Percentiles rank a stretch among this genome's conserved stretches.
phyloP scores from a whole-genome alignment of 2,888 invertebrate genomes.

The Anagyrus pseudococci region DNA sequence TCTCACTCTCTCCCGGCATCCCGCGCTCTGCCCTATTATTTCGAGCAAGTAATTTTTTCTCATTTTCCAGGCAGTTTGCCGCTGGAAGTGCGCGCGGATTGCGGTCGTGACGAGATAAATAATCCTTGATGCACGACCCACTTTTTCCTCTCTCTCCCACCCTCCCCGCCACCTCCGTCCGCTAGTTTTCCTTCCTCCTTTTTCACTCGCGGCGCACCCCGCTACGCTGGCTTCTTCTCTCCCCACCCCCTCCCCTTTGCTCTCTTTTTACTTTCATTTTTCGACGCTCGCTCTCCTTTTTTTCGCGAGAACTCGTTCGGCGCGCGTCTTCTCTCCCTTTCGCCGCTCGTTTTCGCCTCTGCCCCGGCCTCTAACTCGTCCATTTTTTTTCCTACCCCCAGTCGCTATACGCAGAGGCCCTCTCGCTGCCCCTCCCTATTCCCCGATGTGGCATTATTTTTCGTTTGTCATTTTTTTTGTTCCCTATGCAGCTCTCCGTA shows the following conservation, averaged over 20 bases:
- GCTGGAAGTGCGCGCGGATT: constrained; percentile 49
- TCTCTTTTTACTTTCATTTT: constrained; percentile 7
- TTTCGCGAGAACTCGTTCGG: constrained; percentile 27
- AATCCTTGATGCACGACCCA: constrained; percentile 41
- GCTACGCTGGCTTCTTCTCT: too few species aligned
- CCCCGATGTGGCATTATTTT: too few species aligned
- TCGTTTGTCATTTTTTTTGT: too few species aligned
- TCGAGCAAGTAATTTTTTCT: constrained; percentile 54
- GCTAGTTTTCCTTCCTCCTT: constrained; percentile 32
- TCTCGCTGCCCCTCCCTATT: too few species aligned
- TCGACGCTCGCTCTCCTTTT: constrained; percentile 42
- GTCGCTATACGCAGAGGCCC: too few species aligned
- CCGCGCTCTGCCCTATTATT: constrained; percentile 44
- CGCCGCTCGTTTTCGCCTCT: not conserved
- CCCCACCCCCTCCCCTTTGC: not conserved
- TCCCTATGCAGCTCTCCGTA: too few species aligned
- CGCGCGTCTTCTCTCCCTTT: not conserved
- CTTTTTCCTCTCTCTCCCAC: not conserved
- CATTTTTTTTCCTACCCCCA: too few species aligned
- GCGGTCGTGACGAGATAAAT: constrained; percentile 54
- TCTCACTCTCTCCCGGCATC: too few species aligned
- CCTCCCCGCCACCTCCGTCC: not conserved
- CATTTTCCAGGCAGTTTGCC: constrained; percentile 57
- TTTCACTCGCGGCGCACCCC: constrained; percentile 32
- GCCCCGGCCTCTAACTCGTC: too few species aligned